phyloP scores from a whole-genome alignment of 2,888 invertebrate genomes.

The Polietes domitor region DNA sequence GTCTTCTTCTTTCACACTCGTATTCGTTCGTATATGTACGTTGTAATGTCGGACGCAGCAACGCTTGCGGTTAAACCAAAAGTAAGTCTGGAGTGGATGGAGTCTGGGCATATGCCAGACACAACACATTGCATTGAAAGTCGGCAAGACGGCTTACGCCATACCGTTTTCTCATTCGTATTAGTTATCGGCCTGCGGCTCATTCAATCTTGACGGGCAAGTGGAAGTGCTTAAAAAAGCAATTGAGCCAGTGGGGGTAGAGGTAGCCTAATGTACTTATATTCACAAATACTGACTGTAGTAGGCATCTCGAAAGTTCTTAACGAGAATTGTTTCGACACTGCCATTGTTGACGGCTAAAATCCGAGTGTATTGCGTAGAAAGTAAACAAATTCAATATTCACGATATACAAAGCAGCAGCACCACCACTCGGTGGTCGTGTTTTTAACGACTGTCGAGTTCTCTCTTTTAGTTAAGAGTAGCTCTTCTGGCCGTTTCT shows the following conservation, averaged over 20 bases:
- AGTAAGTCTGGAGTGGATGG: too few relatives aligned
- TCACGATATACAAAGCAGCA: too few relatives aligned
- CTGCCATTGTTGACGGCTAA: not conserved
- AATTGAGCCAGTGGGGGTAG: not conserved
- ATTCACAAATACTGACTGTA: not conserved
- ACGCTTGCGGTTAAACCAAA: too few relatives aligned
- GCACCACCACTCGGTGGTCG: not conserved
- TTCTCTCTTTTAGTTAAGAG: not conserved
- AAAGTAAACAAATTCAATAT: not conserved
- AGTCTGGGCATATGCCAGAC: too few relatives aligned
- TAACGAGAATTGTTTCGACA: not conserved
- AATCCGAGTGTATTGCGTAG: not conserved
- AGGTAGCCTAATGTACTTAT: not conserved
- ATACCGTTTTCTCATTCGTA: too few relatives aligned
- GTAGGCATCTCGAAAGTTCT: not conserved
- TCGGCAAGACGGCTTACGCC: too few relatives aligned
- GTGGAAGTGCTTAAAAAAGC: not conserved
- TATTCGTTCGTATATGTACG: too few relatives aligned
- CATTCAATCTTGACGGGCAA: too few relatives aligned
- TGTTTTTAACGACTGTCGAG: not conserved
- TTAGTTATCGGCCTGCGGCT: too few relatives aligned
- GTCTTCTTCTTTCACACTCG: too few relatives aligned
- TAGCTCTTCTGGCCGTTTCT: not conserved
- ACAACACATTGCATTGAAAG: too few relatives aligned
- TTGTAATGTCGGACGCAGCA: too few relatives aligned